These are phyloP conservation scores for Calliphora vomitoria DNA, from an alignment of 2,888 invertebrate species.

Conservation along the genomic window DNA sequence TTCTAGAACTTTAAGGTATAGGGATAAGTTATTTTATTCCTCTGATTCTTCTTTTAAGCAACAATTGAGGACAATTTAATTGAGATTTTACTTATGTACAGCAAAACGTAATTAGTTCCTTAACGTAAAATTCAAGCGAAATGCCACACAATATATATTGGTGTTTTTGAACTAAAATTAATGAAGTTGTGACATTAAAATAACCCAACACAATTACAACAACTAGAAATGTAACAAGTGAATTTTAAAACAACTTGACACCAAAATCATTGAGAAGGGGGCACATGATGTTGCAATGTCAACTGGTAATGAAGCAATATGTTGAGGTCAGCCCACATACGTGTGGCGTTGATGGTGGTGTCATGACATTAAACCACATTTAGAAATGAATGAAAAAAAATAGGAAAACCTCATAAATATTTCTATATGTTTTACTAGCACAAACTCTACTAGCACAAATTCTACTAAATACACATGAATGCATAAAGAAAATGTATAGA, in stretches of 20 bases:
- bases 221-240: constrained; percentile 43
- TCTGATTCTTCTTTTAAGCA: too few relatives aligned
- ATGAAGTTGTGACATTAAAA: constrained; percentile 66
- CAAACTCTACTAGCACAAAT: too few relatives aligned
- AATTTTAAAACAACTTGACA: constrained; percentile 47
- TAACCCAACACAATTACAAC: constrained; percentile 43
- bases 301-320: constrained; percentile 44
- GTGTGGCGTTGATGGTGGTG: neutral
- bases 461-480: too few relatives aligned
- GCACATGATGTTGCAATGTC: constrained; percentile 16
- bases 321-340: constrained; percentile 56
- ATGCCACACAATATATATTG: neutral
- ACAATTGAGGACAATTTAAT: too few relatives aligned
- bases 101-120: neutral
- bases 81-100: too few relatives aligned
- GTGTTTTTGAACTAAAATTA: constrained; percentile 31
- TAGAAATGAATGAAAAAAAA: neutral
- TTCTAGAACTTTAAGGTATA: too few relatives aligned
- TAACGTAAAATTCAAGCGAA: neutral
- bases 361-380: constrained; percentile 28
- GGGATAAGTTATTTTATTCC: too few relatives aligned
- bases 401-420: neutral
- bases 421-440: too few relatives aligned
- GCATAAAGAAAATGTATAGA: neutral
- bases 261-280: constrained; percentile 18